A percentile compares a stretch with the other conserved stretches of the same genome.
These are phyloP conservation scores for Nephrotoma appendiculata DNA, from an alignment of 2,888 invertebrate genomes.

Conservation along the genomic window DNA sequence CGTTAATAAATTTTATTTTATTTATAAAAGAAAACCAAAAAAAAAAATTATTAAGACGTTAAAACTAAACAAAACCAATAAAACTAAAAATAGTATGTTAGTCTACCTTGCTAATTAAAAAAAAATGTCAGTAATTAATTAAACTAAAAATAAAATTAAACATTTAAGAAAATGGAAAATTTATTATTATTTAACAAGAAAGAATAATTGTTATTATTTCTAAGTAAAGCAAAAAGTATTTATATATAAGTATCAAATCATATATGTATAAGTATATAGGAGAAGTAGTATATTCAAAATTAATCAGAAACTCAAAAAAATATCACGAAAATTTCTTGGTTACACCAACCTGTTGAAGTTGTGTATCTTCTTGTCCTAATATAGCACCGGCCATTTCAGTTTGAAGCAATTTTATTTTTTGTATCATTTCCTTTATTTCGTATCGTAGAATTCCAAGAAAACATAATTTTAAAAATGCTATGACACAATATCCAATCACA, in stretches of 20 bases:
- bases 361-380: conserved; percentile 22
- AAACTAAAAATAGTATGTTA: not conserved
- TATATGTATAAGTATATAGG: not conserved
- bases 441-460: conserved; percentile 75
- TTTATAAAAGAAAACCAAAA: not conserved
- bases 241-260: not conserved
- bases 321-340: not conserved
- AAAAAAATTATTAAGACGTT: not conserved
- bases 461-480: conserved; percentile 77
- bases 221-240: not conserved
- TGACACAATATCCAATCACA: conserved; percentile 73
- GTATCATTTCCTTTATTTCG: conserved; percentile 83
- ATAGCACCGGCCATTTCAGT: conserved; percentile 45
- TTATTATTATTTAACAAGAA: not conserved
- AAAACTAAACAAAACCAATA: not conserved
- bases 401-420: conserved; percentile 69
- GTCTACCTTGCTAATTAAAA: not conserved
- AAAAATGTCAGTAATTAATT: not conserved
- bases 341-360: conserved; percentile 13
- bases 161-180: not conserved
- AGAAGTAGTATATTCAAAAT: not conserved
- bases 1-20: not conserved
- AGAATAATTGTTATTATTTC: not conserved
- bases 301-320: not conserved
- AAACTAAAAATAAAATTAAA: not conserved